Conservation (phyloP, 2,113 vertebrate genomes). For the Salvelinus namaycush region DNA sequence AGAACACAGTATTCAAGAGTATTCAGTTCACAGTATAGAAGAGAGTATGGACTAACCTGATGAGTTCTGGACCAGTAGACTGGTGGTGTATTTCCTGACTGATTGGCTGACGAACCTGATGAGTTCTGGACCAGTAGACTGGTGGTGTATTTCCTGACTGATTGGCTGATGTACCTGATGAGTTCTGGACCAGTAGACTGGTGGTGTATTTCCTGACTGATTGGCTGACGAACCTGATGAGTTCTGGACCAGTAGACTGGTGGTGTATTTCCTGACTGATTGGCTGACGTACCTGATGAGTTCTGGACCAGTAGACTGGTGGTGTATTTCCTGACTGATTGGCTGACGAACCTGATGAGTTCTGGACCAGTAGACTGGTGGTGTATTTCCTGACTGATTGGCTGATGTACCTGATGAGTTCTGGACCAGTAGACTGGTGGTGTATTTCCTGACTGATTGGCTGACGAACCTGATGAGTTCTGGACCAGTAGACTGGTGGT, state of each 20-base stretch:
- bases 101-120: background rate
- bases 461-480: background rate
- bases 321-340: background rate
- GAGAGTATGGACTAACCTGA: background rate
- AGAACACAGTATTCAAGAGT: background rate
- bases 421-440: background rate
- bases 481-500: background rate
- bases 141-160: too few relatives aligned
- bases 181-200: too few relatives aligned
- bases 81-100: too few relatives aligned
- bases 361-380: conserved; percentile 88
- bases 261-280: too few relatives aligned
- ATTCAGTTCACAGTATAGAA: too few relatives aligned
- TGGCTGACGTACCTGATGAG: background rate
- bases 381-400: too few relatives aligned
- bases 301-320: conserved; percentile 89
- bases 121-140: background rate
- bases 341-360: conserved; percentile 37
- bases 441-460: too few relatives aligned
- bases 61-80: background rate
- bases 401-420: too few relatives aligned
- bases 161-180: too few relatives aligned
- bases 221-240: background rate
- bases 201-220: too few relatives aligned
- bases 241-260: background rate